phyloP scores from a whole-genome alignment of 2,113 vertebrate genomes.

The Spea bombifrons region DNA sequence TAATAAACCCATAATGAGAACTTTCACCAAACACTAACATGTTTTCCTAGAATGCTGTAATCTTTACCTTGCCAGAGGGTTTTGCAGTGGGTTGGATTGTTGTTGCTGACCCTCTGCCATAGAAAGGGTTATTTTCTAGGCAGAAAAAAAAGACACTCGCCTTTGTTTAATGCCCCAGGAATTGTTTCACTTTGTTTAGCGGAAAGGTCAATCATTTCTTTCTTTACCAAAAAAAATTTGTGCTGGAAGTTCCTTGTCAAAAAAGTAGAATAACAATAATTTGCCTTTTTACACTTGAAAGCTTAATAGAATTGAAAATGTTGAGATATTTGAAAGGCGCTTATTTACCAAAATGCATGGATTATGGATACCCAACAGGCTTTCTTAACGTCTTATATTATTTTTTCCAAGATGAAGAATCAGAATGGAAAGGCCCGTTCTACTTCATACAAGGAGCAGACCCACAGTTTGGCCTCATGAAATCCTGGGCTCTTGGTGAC shows the following conservation, averaged over 20 bases:
- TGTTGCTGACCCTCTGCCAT: constrained; percentile 4
- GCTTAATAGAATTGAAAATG: neutral
- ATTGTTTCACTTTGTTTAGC: constrained; percentile 28
- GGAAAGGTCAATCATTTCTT: constrained; percentile 19
- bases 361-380: neutral
- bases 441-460: constrained; percentile 92
- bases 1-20: constrained; percentile 7
- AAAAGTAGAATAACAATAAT: constrained; percentile 15
- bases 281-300: neutral
- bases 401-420: constrained; percentile 70
- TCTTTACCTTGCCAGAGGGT: constrained; percentile 2
- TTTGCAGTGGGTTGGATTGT: constrained; percentile 4
- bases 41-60: neutral
- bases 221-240: neutral
- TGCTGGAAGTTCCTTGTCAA: constrained; percentile 3
- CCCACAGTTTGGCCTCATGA: constrained; percentile 93
- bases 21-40: neutral
- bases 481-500: constrained; percentile 83
- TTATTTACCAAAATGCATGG: neutral
- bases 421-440: constrained; percentile 84
- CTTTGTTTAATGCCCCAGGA: constrained; percentile 2
- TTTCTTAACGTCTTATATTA: neutral
- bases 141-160: constrained; percentile 19
- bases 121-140: constrained; percentile 9
- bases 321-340: constrained; percentile 14